These are phyloP conservation scores for Amazona guildingii DNA, from an alignment of 2,113 vertebrate genomes.

Conservation along the genomic window DNA sequence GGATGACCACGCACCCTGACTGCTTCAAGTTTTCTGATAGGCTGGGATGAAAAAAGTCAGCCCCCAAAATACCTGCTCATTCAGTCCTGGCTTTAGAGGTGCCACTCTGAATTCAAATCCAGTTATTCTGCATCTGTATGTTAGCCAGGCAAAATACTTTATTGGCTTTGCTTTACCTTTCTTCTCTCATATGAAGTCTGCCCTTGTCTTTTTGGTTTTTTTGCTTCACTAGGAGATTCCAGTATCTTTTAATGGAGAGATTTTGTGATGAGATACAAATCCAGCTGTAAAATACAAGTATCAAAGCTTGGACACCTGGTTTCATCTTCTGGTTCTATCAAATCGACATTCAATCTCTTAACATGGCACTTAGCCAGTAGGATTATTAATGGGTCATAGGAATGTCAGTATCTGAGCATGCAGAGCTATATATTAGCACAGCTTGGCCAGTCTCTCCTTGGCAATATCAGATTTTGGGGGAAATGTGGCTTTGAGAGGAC, in stretches of 20 bases:
- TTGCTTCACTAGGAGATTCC: neutral
- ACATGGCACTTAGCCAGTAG: neutral
- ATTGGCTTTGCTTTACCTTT: neutral
- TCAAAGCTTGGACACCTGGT: neutral
- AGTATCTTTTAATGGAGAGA: neutral
- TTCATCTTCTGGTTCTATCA: constrained; percentile 1
- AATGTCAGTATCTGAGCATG: neutral
- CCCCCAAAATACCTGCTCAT: neutral
- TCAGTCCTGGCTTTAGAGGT: neutral
- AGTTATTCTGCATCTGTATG: neutral
- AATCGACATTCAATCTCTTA: neutral
- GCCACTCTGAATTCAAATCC: neutral
- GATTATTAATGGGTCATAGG: neutral
- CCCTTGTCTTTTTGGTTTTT: neutral
- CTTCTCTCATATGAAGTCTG: neutral
- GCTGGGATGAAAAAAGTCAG: neutral
- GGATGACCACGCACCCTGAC: neutral
- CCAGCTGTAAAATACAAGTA: neutral
- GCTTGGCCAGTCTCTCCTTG: neutral
- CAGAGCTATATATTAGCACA: neutral
- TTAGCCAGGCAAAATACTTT: neutral
- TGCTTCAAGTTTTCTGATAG: neutral
- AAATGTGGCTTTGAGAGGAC: neutral
- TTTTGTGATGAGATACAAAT: neutral
- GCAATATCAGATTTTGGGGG: neutral